phyloP scores from a whole-genome alignment of 2,113 vertebrate species.

The Falco punctatus region DNA sequence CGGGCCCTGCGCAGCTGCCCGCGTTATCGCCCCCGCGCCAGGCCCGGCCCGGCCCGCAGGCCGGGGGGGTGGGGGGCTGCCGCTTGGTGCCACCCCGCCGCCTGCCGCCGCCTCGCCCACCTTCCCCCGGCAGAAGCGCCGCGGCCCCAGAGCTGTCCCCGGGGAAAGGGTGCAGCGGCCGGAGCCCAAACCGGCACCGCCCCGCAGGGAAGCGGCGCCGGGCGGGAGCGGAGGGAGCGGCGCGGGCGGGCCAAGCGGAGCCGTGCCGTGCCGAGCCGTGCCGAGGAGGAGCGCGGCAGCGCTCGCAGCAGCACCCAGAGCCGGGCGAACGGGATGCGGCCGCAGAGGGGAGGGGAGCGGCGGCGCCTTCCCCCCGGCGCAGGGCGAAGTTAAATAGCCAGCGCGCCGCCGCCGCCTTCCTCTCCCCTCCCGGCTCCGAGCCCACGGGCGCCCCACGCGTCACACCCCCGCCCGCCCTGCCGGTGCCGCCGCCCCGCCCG shows the following conservation, averaged over 20 bases:
- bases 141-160: background rate
- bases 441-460: background rate
- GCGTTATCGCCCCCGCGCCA: fast-evolving
- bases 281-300: background rate
- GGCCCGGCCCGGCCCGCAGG: fast-evolving
- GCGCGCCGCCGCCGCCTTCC: background rate
- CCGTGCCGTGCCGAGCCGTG: background rate
- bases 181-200: background rate
- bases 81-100: no score
- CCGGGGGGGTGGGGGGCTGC: no score
- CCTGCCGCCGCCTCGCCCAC: background rate
- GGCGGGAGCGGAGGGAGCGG: background rate
- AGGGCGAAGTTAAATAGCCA: conserved; percentile 33
- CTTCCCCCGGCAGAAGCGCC: background rate
- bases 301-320: background rate
- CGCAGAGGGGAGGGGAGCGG: background rate
- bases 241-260: background rate
- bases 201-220: background rate
- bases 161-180: no score
- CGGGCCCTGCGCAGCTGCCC: fast-evolving
- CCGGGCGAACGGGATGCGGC: background rate
- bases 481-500: background rate
- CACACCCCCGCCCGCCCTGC: background rate
- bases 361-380: background rate
- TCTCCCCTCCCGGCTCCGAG: background rate